A percentile compares a stretch with the other conserved stretches of the same genome.
phyloP scores from a whole-genome alignment of 2,888 invertebrate species.

The Dryobotodes eremita region DNA sequence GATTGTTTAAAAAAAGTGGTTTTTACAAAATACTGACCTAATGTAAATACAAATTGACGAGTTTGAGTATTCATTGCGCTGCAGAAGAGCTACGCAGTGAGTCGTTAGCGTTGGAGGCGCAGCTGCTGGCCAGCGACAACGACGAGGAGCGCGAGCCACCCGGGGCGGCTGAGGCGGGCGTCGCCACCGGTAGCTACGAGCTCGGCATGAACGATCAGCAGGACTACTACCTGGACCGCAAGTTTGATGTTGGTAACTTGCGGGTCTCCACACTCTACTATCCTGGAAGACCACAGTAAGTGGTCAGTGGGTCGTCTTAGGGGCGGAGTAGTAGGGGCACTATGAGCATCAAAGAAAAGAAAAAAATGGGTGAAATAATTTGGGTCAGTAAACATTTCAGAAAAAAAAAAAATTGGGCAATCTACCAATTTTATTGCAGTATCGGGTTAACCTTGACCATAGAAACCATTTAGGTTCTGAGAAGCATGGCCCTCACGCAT shows the following conservation, averaged over 20 bases:
- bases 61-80: neutral
- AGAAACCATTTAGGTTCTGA: no score
- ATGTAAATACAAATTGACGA: neutral
- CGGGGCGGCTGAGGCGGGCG: neutral
- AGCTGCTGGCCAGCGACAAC: constrained; percentile 79
- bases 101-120: constrained; percentile 66
- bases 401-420: no score
- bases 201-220: constrained; percentile 76
- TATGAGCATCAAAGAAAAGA: no score
- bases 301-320: no score
- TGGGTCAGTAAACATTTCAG: no score
- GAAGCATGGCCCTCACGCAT: no score
- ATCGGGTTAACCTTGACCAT: no score
- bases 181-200: constrained; percentile 24
- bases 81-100: constrained; percentile 10
- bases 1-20: neutral
- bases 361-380: no score
- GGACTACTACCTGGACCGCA: constrained; percentile 91
- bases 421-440: no score
- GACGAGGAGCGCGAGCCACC: constrained; percentile 66
- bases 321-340: no score
- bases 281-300: constrained; percentile 92
- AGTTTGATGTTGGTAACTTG: constrained; percentile 90
- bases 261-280: constrained; percentile 92
- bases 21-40: neutral